These are phyloP conservation scores for Trilocha varians DNA, from an alignment of 2,888 invertebrate genomes.

Conservation along the genomic window DNA sequence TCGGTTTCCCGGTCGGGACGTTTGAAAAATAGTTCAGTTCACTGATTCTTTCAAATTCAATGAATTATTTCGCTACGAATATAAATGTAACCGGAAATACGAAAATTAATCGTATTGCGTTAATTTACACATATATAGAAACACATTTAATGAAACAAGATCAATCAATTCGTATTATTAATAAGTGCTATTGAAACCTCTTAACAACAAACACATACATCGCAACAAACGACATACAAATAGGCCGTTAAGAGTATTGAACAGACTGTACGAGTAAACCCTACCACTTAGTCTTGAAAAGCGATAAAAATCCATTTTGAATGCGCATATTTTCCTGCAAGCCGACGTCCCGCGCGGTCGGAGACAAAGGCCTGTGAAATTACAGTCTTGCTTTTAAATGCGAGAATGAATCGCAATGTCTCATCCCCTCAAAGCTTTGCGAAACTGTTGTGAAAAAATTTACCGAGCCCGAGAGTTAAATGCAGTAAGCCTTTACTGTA, in stretches of 20 bases:
- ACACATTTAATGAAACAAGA: no score
- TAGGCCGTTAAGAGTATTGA: conserved; percentile 27
- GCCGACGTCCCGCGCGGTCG: conserved; percentile 35
- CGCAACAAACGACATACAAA: no score
- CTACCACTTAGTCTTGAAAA: conserved; percentile 62
- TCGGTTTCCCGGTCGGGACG: conserved; percentile 15
- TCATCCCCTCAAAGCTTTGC: conserved; percentile 65
- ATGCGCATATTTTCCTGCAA: conserved; percentile 66
- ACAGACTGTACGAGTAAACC: conserved; percentile 38
- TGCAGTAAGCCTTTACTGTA: conserved; percentile 27
- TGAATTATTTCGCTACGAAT: no score
- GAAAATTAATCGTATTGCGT: no score
- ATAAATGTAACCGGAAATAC: no score
- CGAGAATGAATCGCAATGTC: conserved; percentile 68
- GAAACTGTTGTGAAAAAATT: conserved; percentile 39
- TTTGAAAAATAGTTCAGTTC: not conserved
- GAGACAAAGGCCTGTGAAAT: conserved; percentile 69
- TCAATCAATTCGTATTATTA: no score
- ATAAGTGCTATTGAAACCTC: no score
- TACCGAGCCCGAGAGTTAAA: conserved; percentile 31
- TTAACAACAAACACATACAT: no score
- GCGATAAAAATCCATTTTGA: conserved; percentile 63
- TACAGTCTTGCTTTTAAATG: conserved; percentile 70
- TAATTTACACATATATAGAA: no score
- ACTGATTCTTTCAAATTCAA: not conserved